Conservation (phyloP, 2,888 invertebrate species). For the Prenolepis imparis region DNA sequence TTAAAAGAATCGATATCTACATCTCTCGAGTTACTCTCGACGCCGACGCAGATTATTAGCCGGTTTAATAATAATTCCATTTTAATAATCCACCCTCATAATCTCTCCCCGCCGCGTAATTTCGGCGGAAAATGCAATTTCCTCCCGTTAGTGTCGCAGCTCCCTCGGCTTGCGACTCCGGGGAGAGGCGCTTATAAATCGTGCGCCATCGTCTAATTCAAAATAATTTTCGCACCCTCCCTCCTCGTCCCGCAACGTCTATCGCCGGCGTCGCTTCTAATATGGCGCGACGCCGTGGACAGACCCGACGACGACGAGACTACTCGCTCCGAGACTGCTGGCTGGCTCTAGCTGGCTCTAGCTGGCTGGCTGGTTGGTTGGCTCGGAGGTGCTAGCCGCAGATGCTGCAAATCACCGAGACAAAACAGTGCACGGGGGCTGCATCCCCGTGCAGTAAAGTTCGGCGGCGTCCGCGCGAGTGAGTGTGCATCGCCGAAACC, state of each 20-base stretch:
- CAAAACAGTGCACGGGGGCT: conserved; percentile 81
- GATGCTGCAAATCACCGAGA: conserved; percentile 85
- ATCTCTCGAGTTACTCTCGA: neutral
- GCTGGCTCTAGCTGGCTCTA: conserved; percentile 50
- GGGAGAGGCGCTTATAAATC: conserved; percentile 74
- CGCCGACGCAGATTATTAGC: conserved; percentile 39
- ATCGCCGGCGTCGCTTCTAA: conserved; percentile 60
- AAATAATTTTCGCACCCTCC: conserved; percentile 77
- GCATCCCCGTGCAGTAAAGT: conserved; percentile 78
- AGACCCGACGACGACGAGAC: conserved; percentile 37
- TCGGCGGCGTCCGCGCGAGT: conserved; percentile 66
- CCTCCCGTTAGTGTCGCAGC: conserved; percentile 41
- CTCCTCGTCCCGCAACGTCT: conserved; percentile 20
- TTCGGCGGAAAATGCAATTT: conserved; percentile 51
- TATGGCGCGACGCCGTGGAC: conserved; percentile 56
- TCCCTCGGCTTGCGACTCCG: conserved; percentile 35
- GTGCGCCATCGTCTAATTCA: conserved; percentile 77
- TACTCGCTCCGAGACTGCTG: conserved; percentile 62
- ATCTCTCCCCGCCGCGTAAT: conserved; percentile 10
- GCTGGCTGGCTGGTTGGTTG: conserved; percentile 60
- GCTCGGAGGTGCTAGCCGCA: conserved; percentile 81
- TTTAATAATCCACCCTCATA: conserved; percentile 31
- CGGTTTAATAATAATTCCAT: conserved; percentile 50
- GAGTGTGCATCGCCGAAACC: conserved; percentile 40
- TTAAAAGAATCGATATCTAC: conserved; percentile 24